Evolutionary conservation across 2,888 invertebrate species (phyloP).

Genomic region (Caenorhabditis imperialis): DNA sequence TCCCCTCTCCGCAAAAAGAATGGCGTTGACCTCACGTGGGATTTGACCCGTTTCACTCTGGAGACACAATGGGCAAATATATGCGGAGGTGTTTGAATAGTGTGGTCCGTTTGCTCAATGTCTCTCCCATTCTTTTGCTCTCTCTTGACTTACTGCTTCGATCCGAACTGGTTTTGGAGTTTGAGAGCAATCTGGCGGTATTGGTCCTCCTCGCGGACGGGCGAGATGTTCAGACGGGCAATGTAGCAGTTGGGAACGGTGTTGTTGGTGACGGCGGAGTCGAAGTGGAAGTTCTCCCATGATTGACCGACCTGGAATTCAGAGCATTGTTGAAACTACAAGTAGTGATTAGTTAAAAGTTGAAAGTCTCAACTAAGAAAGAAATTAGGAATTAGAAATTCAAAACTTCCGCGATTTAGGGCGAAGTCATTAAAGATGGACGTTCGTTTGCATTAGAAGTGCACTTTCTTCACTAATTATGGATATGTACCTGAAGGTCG

Average conservation of each 20-base stretch:
- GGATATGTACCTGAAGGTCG: conserved; percentile 66
- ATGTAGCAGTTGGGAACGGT: conserved; percentile 75
- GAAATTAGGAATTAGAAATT: no score
- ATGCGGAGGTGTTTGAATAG: conserved; percentile 36
- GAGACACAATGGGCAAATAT: conserved; percentile 36
- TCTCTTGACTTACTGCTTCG: conserved; percentile 62
- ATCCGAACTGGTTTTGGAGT: conserved; percentile 73
- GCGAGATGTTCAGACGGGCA: conserved; percentile 72
- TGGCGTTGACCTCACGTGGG: conserved; percentile 48
- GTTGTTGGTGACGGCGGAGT: conserved; percentile 73
- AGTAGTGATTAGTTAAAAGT: no score
- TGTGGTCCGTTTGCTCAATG: conserved; percentile 23
- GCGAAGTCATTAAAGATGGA: conserved; percentile 42
- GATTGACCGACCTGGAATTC: conserved; percentile 69
- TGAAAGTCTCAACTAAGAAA: no score
- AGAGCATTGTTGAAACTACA: no score
- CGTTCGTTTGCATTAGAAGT: conserved; percentile 50
- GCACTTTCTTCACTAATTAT: conserved; percentile 22
- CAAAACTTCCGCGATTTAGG: no score
- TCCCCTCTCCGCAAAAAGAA: conserved; percentile 26
- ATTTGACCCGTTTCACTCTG: conserved; percentile 40
- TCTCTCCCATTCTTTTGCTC: background rate
- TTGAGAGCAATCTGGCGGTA: conserved; percentile 73
- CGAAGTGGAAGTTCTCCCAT: conserved; percentile 77
- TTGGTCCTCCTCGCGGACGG: conserved; percentile 75